Percentiles rank a stretch among this genome's conserved stretches.
Evolutionary conservation across 2,113 vertebrate genomes (phyloP).

Genomic region (Anguilla rostrata): DNA sequence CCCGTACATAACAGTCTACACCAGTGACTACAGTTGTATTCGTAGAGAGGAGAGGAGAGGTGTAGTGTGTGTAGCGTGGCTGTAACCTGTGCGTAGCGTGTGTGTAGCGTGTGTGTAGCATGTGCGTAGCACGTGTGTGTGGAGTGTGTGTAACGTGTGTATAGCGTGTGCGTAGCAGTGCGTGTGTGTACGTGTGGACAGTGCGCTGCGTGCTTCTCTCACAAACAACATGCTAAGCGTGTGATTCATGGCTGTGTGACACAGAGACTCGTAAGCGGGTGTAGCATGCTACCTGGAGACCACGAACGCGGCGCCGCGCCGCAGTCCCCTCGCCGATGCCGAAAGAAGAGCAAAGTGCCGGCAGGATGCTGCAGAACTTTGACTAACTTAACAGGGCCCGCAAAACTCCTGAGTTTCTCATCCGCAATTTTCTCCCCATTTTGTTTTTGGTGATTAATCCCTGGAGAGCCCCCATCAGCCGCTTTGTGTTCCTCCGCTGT

Average conservation of each 20-base stretch:
- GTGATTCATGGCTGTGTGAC: too few species aligned
- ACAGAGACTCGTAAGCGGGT: too few species aligned
- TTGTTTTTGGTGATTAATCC: conserved; percentile 31
- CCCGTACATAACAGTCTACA: not conserved
- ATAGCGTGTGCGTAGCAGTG: conserved; percentile 20
- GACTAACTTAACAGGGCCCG: not conserved
- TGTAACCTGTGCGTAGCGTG: too few species aligned
- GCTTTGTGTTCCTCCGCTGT: conserved; percentile 36
- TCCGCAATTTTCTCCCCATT: conserved; percentile 22
- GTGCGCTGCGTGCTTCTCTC: too few species aligned
- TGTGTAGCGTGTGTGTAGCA: too few species aligned
- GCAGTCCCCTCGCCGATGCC: too few species aligned
- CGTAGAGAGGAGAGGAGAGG: conserved; percentile 36
- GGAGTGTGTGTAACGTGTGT: too few species aligned
- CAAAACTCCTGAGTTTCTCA: conserved; percentile 18
- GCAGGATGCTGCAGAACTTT: not conserved
- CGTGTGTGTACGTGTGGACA: conserved; percentile 34
- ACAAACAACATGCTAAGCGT: too few species aligned
- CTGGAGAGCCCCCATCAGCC: conserved; percentile 37
- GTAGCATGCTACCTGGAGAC: too few species aligned
- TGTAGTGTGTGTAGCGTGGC: too few species aligned
- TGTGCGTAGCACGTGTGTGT: conserved; percentile 20
- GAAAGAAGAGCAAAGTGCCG: conserved; percentile 45
- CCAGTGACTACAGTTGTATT: conserved; percentile 16
- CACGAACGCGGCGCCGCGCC: too few species aligned